Base-by-base conservation (phyloP, 37 sponge, comb jelly and placozoan species). In the Corticium candelabrum region DNA sequence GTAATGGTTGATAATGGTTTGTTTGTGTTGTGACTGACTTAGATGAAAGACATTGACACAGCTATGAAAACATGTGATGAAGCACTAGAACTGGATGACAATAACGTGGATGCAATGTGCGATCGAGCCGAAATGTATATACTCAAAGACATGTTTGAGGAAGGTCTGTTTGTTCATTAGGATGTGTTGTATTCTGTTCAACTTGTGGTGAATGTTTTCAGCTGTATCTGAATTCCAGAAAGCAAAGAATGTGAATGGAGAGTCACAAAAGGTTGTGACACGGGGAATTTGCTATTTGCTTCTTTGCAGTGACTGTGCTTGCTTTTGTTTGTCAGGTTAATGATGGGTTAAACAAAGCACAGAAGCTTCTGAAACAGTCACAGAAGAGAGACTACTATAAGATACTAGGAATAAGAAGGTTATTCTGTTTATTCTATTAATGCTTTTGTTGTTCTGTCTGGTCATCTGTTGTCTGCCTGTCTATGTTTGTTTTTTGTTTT, bases 351-450 rank as follows among this genome's bases (percentile, higher is more conserved):
- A 70, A 98, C 11, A 78, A 90, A 88, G 99, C 95, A 40, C 85
- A 93, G 71, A 98, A 86, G 76, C 82, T 98, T 35, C 82, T 90
- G 31, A 98, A 98, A 41, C 99, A 92, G 56, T 89, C 95, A 31
- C 88, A 94, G 67, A 98, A 90, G 74, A 85, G 95, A 82, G 99
- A 98, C 81, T 98, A 98, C 75, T 98, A 98, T 43, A 98, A 98
- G 37, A 94, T 98, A 3, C 85, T 98, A 38, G 99, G 95, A 72
- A 90, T 98, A 27, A 86, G 80, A 38, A 89, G 93, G 89, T 89
- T 39, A 81, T 74, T 32, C 40, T 2, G 7, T 76, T 11, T 74
- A 5, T 32, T n/a, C n/a, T n/a, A n/a, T n/a, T n/a, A 72, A 72
- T 33, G 74, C 11, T 72, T 11, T 33, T 30, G 35, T 72, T 72